phyloP scores from a whole-genome alignment of 2,113 vertebrate species.

The Uropsilus gracilis region DNA sequence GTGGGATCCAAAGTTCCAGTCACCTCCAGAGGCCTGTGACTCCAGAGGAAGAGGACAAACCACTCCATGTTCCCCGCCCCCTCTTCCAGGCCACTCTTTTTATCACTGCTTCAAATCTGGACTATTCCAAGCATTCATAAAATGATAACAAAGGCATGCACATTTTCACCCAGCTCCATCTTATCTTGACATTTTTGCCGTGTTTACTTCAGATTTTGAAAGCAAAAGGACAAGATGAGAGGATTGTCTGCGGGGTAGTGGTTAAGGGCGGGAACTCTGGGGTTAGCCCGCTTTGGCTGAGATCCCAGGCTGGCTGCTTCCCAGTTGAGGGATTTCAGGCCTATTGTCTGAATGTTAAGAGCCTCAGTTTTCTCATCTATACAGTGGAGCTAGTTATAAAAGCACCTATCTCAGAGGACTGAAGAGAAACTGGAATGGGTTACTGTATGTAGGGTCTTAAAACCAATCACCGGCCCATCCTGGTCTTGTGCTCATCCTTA shows the following conservation, averaged over 20 bases:
- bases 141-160: neutral
- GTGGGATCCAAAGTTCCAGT: neutral
- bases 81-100: neutral
- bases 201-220: neutral
- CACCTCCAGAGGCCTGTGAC: neutral
- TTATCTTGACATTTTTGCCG: neutral
- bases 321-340: accelerated
- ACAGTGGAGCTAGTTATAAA: neutral
- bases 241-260: neutral
- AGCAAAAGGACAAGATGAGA: neutral
- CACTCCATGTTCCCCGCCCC: neutral
- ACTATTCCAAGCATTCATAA: neutral
- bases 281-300: neutral
- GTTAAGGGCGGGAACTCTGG: neutral
- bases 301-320: neutral
- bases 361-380: neutral
- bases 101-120: neutral
- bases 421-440: too few species aligned
- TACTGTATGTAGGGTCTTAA: accelerated
- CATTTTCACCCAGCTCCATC: accelerated
- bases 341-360: accelerated
- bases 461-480: accelerated
- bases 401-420: accelerated
- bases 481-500: accelerated
- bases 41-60: too few species aligned